phyloP scores from a whole-genome alignment of 2,888 invertebrate genomes.

The Sericinus montela region DNA sequence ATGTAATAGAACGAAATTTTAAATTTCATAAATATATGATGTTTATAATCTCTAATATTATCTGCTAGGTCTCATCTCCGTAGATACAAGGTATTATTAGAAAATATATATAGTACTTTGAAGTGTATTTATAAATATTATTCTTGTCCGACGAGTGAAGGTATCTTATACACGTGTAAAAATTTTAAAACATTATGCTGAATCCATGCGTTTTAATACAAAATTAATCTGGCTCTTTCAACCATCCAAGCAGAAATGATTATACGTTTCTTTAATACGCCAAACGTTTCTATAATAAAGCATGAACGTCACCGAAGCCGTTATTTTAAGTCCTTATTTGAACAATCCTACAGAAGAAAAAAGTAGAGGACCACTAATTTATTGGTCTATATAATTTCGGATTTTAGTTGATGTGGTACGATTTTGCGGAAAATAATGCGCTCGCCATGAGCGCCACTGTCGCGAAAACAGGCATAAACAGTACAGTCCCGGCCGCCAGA shows the following conservation, averaged over 20 bases:
- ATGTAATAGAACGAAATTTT: no score
- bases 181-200: constrained; percentile 3
- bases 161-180: constrained; percentile 8
- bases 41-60: not conserved
- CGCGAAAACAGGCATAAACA: constrained; percentile 19
- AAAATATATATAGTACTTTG: constrained; percentile 1
- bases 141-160: constrained; percentile 1
- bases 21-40: not conserved
- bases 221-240: no score
- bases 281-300: no score
- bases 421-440: constrained; percentile 1
- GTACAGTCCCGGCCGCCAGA: constrained; percentile 14
- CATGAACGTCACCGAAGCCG: no score
- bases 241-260: no score
- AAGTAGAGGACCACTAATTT: no score
- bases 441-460: constrained; percentile 10
- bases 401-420: constrained; percentile 4
- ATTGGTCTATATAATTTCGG: not conserved
- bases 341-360: no score
- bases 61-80: not conserved
- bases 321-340: no score
- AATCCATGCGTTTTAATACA: not conserved
- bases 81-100: constrained; percentile 6
- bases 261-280: no score
- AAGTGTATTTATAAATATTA: constrained; percentile 14